phyloP scores from a whole-genome alignment of 2,888 invertebrate species.

The Drosophila maculinotata region DNA sequence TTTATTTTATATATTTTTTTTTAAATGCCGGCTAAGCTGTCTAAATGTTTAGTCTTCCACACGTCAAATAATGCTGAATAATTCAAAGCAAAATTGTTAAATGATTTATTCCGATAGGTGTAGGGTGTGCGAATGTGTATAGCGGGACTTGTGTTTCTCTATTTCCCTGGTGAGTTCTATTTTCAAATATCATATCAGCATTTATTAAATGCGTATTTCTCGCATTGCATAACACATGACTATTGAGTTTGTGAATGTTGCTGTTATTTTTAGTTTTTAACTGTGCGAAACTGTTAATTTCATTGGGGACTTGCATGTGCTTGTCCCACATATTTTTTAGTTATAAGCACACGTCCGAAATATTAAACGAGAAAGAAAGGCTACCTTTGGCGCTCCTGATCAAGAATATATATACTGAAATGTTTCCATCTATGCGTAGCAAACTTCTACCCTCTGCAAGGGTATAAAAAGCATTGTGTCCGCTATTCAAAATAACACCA shows the following conservation, averaged over 20 bases:
- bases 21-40: constrained; percentile 9
- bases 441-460: no score
- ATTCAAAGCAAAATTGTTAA: neutral
- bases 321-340: neutral
- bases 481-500: neutral
- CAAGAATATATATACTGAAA: no score
- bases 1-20: constrained; percentile 1
- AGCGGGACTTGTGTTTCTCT: no score
- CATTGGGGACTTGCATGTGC: constrained; percentile 20
- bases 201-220: no score
- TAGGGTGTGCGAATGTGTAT: neutral
- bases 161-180: no score
- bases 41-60: neutral
- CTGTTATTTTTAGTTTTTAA: no score
- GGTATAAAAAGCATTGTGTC: no score
- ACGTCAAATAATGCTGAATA: constrained; percentile 2
- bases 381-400: no score
- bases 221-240: no score
- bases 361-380: constrained; percentile 1
- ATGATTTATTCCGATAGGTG: neutral
- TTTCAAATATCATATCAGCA: no score
- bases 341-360: neutral
- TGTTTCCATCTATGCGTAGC: no score
- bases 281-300: constrained; percentile 32
- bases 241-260: no score